Percentiles rank a stretch among this genome's conserved stretches.
These are phyloP conservation scores for Lates calcarifer DNA, from an alignment of 2,113 vertebrate species.

Conservation along the genomic window DNA sequence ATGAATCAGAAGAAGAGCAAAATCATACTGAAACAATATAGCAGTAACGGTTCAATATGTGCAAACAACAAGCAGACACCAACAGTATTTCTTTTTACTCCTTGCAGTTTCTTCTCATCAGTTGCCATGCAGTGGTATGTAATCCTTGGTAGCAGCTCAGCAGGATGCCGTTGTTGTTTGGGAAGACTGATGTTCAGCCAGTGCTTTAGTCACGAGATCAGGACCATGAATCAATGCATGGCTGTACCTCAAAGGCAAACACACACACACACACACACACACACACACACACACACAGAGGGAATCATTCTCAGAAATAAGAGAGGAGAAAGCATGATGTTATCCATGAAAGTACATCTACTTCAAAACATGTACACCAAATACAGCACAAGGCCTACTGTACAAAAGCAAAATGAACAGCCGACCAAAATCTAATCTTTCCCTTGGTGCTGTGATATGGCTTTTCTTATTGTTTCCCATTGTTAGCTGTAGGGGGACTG, in stretches of 20 bases:
- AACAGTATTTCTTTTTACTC: background rate
- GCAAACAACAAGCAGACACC: slow-evolving; percentile 35
- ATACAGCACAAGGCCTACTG: slow-evolving; percentile 33
- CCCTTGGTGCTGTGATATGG: slow-evolving; percentile 56
- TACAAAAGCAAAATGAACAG: slow-evolving; percentile 62
- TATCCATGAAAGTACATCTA: slow-evolving; percentile 53
- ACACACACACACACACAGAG: slow-evolving; percentile 11
- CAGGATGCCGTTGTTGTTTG: slow-evolving; percentile 40
- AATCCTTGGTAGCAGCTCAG: slow-evolving; percentile 27
- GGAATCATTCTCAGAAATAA: slow-evolving; percentile 44
- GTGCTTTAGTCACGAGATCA: slow-evolving; percentile 39
- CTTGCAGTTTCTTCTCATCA: background rate
- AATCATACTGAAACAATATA: slow-evolving; percentile 37
- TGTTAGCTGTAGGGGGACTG: slow-evolving; percentile 66
- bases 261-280: background rate
- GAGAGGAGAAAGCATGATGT: slow-evolving; percentile 60
- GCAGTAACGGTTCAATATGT: background rate
- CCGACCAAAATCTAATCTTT: slow-evolving; percentile 59
- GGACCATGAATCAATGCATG: slow-evolving; percentile 26
- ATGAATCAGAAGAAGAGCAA: background rate
- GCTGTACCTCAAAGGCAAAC: slow-evolving; percentile 38
- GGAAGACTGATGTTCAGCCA: slow-evolving; percentile 31
- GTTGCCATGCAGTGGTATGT: slow-evolving; percentile 8
- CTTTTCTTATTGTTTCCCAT: slow-evolving; percentile 53
- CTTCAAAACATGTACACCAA: slow-evolving; percentile 61